Evolutionary conservation across 2,113 vertebrate species (phyloP).

Genomic region (Phylloscopus trochiloides): DNA sequence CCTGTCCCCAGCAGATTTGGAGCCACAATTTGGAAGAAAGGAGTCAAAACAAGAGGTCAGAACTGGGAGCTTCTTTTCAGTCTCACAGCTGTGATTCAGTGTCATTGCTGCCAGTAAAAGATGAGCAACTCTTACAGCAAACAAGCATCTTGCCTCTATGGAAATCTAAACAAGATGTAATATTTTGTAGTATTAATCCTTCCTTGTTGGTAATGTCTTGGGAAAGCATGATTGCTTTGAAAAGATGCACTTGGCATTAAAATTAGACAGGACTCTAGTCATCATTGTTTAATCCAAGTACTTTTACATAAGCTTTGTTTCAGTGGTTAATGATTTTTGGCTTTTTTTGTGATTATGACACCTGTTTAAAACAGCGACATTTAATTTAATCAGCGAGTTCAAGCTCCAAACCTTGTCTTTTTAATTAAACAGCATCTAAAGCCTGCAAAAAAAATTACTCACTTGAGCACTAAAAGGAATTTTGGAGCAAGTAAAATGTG

Average conservation of each 20-base stretch:
- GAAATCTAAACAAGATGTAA: background rate
- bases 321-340: background rate
- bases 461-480: background rate
- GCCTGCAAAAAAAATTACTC: background rate
- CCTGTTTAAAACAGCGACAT: background rate
- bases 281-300: background rate
- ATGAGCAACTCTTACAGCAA: background rate
- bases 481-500: background rate
- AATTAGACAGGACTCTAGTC: background rate
- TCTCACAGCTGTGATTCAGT: background rate
- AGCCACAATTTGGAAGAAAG: too few relatives aligned
- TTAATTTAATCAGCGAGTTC: slow-evolving; percentile 24
- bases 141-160: background rate
- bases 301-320: background rate
- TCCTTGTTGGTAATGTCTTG: background rate
- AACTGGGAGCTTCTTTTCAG: background rate
- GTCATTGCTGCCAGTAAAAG: background rate
- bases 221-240: background rate
- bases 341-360: background rate
- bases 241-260: background rate
- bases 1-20: accelerated
- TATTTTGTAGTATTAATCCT: background rate
- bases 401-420: background rate
- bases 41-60: background rate
- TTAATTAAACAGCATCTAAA: slow-evolving; percentile 1